Base-by-base conservation (phyloP, 2,888 invertebrate genomes). In the Leistus spinibarbis region DNA sequence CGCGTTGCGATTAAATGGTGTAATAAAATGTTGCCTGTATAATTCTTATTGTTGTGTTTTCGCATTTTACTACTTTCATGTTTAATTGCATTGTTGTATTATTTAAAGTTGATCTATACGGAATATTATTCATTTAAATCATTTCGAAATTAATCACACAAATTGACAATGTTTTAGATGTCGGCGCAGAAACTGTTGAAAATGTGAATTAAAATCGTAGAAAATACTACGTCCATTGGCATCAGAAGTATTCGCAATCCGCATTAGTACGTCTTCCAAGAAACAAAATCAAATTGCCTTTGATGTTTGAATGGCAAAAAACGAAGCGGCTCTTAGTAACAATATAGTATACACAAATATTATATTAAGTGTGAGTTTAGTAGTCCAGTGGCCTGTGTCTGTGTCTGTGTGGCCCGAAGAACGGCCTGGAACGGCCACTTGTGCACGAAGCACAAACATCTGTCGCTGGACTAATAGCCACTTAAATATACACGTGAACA, bases 1-100 rank as follows among this genome's bases (percentile, higher is more conserved):
- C 69, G 65, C 62, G 68, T 74, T 68, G 57, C 71, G 69, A 69
- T 64, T 76, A 75, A 75, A 73, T 54, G 68, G 54, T 74, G 74
- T 68, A 74, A 74, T 74, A 68, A 57, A 57, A 57, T 57, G 57
- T 57, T 57, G 57, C 19, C 57, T 57, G 57, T 19, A 57, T 17
- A 57, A 57, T 57, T 57, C 20, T 20, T 57, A 19, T 17, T 19
- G 17, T 16, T 57, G 16, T 57, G 19, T 19, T 13, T 10, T 57
- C 20, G 57, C 20, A 57, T 57, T 20, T 57, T 17, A 20, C 20
- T 57, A 19, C 7, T 20, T 57, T 57, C 57, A 57, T 57, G 17
- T 57, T 57, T 20, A n/a, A 20, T 57, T 57, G 7, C 16, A 17
- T 57, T 57, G 4, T 20, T 57, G 20, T 13, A 57, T 57, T 10